Evolutionary conservation across 2,797 vertebrate species (phyloP), one percentile per base, ranked within the genome.

Genomic region (Threskiornis aethiopicus): DNA sequence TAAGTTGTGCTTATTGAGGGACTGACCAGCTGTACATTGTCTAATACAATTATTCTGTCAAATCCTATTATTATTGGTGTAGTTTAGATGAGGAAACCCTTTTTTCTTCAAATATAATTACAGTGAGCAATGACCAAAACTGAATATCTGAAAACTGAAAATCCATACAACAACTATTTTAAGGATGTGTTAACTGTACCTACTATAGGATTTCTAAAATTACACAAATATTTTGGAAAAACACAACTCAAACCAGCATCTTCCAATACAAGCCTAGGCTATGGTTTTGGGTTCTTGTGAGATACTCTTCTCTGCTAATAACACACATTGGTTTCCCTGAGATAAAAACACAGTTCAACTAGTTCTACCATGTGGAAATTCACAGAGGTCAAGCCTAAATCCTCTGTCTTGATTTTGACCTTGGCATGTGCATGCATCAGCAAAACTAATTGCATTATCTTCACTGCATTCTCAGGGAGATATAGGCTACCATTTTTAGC

Each of bases 1-100:
- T 91, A 90, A 71, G 71, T 87, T 93, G 52, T 72, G 46, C 70
- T 93, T 93, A 94, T 0, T 75, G 58, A 29, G 37, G 42, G 33
- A 77, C 84, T 2, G 17, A 84, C 78, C 84, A 93, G 90, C 72
- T 92, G 78, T 64, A 92, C 61, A 26, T 75, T 61, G 64, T 31
- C 90, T 90, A 92, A 95, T 71, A 76, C 84, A 96, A 91, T 94
- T 91, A 95, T 80, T 92, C 59, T 71, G 37, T 67, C 76, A 87
- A 93, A 94, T 73, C 64, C 52, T 71, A 67, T 89, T 84, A 89
- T 55, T 73, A 79, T 31, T 71, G 37, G 41, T 31, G 26, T 28
- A 85, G 33, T 35, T 94, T 75, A 83, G 25, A n/a, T 1, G 25
- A 83, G 14, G 44, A 94, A 81, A 26, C 3, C 0, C 8, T n/a